Evolutionary conservation across 2,888 invertebrate species (phyloP).

Genomic region (Harpalus rubripes): DNA sequence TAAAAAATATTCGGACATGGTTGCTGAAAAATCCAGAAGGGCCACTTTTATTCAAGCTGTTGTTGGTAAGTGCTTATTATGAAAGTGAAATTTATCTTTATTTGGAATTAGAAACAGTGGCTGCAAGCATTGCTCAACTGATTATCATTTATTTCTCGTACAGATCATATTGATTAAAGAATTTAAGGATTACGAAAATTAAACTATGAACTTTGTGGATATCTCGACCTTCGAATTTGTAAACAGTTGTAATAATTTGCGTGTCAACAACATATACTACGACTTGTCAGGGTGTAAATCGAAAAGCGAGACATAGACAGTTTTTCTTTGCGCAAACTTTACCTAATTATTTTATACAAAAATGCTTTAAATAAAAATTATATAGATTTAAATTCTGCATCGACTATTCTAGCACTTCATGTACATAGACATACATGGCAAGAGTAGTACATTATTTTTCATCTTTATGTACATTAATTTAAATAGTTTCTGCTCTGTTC

Average conservation of each 20-base stretch:
- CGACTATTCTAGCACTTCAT: no score
- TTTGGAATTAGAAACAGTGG: conserved; percentile 14
- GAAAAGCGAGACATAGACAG: no score
- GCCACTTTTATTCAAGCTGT: conserved; percentile 87
- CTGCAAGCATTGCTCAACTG: conserved; percentile 8
- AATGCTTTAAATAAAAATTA: no score
- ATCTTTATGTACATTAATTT: no score
- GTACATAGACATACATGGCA: no score
- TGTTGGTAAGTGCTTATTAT: conserved; percentile 79
- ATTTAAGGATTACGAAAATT: neutral
- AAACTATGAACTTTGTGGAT: neutral
- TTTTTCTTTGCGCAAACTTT: no score
- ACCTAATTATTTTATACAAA: no score
- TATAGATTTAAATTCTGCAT: no score
- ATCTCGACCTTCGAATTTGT: neutral
- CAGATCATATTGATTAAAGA: neutral
- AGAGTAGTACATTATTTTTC: no score
- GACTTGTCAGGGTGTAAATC: no score
- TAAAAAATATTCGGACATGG: conserved; percentile 91
- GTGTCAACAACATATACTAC: neutral
- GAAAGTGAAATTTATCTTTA: conserved; percentile 20
- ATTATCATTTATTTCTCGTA: neutral
- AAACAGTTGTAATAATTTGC: neutral
- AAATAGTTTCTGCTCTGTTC: no score
- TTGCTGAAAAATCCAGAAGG: conserved; percentile 84